Conservation (phyloP, 2,113 vertebrate species). For the Psilopsiagon aurifrons region DNA sequence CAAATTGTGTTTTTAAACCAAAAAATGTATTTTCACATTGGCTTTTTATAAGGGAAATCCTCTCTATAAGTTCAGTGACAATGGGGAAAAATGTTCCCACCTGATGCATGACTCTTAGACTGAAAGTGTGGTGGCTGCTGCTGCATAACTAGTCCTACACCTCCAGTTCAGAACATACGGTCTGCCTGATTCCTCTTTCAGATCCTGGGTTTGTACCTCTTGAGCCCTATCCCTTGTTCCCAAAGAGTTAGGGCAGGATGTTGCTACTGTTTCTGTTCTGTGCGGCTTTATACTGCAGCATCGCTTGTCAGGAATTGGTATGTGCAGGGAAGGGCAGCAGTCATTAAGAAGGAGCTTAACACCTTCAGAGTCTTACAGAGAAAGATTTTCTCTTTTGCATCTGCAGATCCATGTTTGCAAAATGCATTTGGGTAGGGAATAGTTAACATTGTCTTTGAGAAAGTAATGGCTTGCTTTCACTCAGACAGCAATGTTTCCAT, state of each 20-base stretch:
- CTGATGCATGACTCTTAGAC: constrained; percentile 33
- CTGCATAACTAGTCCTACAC: neutral
- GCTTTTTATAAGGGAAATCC: neutral
- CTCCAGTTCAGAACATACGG: neutral
- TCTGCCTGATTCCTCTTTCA: neutral
- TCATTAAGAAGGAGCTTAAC: neutral
- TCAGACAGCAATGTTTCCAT: neutral
- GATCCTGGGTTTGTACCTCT: neutral
- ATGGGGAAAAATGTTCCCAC: neutral
- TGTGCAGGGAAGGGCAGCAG: neutral
- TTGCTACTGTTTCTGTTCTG: neutral
- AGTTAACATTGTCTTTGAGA: neutral
- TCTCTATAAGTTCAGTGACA: neutral
- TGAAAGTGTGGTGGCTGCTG: neutral
- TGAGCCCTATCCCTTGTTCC: neutral
- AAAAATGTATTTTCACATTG: neutral
- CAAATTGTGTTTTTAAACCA: neutral
- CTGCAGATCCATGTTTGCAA: neutral
- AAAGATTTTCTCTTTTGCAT: neutral
- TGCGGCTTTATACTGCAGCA: neutral
- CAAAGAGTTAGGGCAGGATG: neutral
- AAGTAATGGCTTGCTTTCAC: neutral
- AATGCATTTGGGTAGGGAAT: neutral
- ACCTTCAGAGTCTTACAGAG: neutral
- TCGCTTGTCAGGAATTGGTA: neutral